Evolutionary conservation across 1,140 invertebrate genomes (phyloP), one percentile per base, ranked within the genome.

Genomic region (Brachionus sp.): DNA sequence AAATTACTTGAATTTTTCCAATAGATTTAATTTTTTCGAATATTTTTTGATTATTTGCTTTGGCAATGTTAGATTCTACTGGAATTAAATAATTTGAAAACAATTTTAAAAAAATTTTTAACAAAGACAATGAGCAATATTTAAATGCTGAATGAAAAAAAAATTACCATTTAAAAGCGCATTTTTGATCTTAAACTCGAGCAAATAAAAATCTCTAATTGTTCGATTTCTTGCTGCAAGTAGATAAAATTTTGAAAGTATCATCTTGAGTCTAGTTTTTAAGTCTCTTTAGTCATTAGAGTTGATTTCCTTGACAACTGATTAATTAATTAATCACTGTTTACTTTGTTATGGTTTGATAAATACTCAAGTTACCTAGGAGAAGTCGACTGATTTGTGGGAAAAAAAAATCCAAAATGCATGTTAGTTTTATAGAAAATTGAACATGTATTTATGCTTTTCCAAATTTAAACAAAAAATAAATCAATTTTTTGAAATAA

Each of bases 111-210:
- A 75, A 44, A 46, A n/a, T 9, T 23, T 44, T 23, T 12, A 46
- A 44, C 1, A n/a, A 75, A 12, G 10, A 50, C 13, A 42, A 68
- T 1, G 12, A 68, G 64, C 19, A 23, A 29, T 16, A 64, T 25
- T 64, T 64, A 33, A 12, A 64, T 64, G 25, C 3, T 33, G 5
- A 0, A 13, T 19, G 39, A 42, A 68, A 35, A 10, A 35, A 12
- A 9, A 23, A 25, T 75, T 75, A 75, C 70, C 70, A 75, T 75
- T 75, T 25, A 75, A 75, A 35, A 70, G 37, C 33, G 66, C 66
- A 70, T 70, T 70, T 70, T 70, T 70, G 66, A 70, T 70, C n/a
- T 70, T 70, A 70, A 39, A 70, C 35, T 70, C 66, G 9, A 75
- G 70, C 23, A 75, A 25, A 33, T 75, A 75, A 75, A 46, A 75